Evolutionary conservation across 1,140 invertebrate species (phyloP).

Genomic region (Branchinecta lynchi): DNA sequence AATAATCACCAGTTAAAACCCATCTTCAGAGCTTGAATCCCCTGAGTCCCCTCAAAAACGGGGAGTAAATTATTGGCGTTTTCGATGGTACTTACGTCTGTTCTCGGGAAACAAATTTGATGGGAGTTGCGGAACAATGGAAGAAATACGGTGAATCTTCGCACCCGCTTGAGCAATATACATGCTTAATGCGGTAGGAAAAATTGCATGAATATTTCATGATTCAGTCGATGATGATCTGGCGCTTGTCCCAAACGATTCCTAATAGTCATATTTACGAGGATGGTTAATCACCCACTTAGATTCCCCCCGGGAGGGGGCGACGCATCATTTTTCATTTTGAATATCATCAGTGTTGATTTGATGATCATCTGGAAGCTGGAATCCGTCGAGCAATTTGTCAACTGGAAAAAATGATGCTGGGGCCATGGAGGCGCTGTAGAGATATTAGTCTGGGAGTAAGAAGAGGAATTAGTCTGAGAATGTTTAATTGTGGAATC

Average conservation of each 20-base stretch:
- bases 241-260: neutral
- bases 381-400: too few species aligned
- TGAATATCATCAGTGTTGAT: neutral
- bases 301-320: neutral
- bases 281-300: constrained; percentile 9
- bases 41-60: too few species aligned
- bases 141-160: neutral
- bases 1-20: too few species aligned
- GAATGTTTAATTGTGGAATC: too few species aligned
- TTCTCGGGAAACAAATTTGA: neutral
- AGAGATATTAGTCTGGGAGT: too few species aligned
- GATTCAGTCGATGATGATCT: constrained; percentile 6
- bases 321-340: neutral
- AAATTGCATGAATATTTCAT: constrained; percentile 12
- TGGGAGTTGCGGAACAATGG: neutral
- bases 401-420: too few species aligned
- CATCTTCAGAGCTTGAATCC: too few species aligned
- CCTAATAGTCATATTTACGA: constrained; percentile 8
- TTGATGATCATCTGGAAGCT: neutral
- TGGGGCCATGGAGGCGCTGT: too few species aligned
- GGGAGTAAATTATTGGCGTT: too few species aligned
- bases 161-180: neutral
- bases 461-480: too few species aligned
- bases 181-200: constrained; percentile 7
- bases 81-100: too few species aligned